Percentiles rank a stretch among this genome's conserved stretches.
Conservation (phyloP, 1,140 invertebrate species). For the Euura lappo region DNA sequence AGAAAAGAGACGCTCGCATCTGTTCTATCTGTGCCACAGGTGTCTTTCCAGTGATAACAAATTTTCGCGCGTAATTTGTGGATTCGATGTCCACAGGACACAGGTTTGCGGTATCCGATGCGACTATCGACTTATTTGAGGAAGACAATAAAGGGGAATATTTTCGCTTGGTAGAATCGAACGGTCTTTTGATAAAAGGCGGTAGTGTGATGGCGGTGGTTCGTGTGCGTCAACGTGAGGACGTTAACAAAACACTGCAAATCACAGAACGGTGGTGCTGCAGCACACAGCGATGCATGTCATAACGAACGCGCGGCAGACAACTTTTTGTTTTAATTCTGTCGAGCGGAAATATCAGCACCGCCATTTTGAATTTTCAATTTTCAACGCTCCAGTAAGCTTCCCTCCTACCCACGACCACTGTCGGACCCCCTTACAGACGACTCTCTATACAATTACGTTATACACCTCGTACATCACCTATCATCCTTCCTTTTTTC, state of each 20-base stretch:
- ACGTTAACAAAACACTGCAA: slow-evolving; percentile 58
- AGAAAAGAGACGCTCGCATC: no score
- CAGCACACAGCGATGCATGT: slow-evolving; percentile 47
- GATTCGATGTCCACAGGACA: no score
- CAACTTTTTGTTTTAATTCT: slow-evolving; percentile 62
- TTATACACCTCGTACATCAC: no score
- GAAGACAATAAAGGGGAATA: no score
- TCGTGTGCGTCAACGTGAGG: slow-evolving; percentile 36
- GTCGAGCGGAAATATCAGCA: slow-evolving; percentile 61
- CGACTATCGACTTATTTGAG: no score
- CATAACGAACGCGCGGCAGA: slow-evolving; percentile 57
- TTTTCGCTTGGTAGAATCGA: no score
- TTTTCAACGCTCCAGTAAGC: slow-evolving; percentile 63
- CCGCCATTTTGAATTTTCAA: slow-evolving; percentile 62
- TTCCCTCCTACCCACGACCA: slow-evolving; percentile 31
- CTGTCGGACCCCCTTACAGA: slow-evolving; percentile 6
- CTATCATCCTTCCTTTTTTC: no score
- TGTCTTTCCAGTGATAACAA: no score
- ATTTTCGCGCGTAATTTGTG: no score
- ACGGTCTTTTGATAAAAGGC: background rate
- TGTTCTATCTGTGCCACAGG: no score
- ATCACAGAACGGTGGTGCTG: slow-evolving; percentile 47
- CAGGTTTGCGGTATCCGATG: no score
- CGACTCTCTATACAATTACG: no score
- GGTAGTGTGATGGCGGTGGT: slow-evolving; percentile 9